Base-by-base conservation (phyloP, 2,797 vertebrate genomes). In the Phaenicophaeus curvirostris region DNA sequence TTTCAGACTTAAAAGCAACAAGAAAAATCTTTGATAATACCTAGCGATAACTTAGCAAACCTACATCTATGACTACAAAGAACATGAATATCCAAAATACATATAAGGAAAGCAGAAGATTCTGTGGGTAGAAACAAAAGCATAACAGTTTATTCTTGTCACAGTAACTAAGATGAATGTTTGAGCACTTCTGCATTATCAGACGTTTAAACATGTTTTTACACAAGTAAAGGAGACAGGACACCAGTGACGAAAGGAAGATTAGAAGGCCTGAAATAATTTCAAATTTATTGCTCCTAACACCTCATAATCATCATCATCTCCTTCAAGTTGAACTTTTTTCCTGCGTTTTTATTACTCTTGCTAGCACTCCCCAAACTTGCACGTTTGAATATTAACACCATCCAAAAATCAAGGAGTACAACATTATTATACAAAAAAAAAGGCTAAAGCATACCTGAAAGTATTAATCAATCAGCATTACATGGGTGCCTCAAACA, bases 231-330 rank as follows among this genome's bases (percentile, higher is more conserved):
- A 89, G 15, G 46, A n/a, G 24, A 48, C 0, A 37, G 6, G 30
- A 33, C 7, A 62, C 3, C 0, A 0, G 8, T 12, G 9, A 92
- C 23, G 51, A 15, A 73, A 9, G 13, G 39, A 16, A 77, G n/a
- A 20, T 27, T 19, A 50, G 46, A 84, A 84, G 5, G 8, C 11
- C 19, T 2, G 3, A 67, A 63, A 13, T 4, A 6, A 51, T 35
- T 42, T 84, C 33, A 89, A 57, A 44, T 44, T 6, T 44, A 53
- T 35, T 55, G 19, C 4, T 78, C 23, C 24, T 13, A 62, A 84
- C 68, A 48, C 14, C 7, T 31, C 6, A 1, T 46, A 27, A 77
- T 17, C 6, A 18, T 39, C 6, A 18, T 35, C 4, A 51, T 31
- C 15, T 44, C 18, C 23, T 62, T 72, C 42, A 72, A 72, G 30